These are phyloP conservation scores for Dasyornis broadbenti DNA, from an alignment of 2,113 vertebrate genomes.

Conservation along the genomic window DNA sequence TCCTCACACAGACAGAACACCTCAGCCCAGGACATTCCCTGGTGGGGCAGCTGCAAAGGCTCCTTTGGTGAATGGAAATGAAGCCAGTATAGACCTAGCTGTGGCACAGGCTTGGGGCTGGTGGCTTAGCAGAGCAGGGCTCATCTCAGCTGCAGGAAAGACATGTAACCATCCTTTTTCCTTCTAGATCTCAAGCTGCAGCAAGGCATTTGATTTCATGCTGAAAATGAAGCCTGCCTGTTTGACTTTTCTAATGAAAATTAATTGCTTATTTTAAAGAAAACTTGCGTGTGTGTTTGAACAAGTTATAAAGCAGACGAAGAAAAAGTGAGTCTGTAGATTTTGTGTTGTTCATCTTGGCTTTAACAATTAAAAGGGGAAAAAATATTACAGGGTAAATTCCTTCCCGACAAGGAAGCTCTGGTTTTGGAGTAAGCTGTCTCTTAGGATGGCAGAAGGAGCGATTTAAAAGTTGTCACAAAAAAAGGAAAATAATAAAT, in stretches of 20 bases:
- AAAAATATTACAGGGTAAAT: not conserved
- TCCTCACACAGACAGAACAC: fast-evolving
- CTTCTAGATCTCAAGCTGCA: not conserved
- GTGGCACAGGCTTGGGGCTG: not conserved
- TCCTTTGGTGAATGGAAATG: not conserved
- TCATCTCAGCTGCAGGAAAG: not conserved
- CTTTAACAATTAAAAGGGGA: not conserved
- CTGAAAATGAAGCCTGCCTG: not conserved
- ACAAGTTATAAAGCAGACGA: not conserved
- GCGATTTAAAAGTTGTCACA: not conserved
- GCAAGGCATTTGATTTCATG: not conserved
- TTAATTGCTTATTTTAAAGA: not conserved
- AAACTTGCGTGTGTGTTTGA: not conserved
- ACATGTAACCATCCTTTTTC: not conserved
- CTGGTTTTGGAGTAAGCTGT: not conserved
- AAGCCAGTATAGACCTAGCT: not conserved
- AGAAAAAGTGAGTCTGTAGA: not conserved
- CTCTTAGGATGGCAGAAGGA: not conserved
- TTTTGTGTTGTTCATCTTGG: not conserved
- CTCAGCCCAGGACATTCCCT: not conserved
- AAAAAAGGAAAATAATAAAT: not conserved
- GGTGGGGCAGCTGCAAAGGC: not conserved
- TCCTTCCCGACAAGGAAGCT: not conserved
- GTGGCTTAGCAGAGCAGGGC: not conserved
- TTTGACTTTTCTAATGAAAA: not conserved